Base-by-base conservation (phyloP, 2,797 vertebrate species). In the Hippopotamyrus pictus region DNA sequence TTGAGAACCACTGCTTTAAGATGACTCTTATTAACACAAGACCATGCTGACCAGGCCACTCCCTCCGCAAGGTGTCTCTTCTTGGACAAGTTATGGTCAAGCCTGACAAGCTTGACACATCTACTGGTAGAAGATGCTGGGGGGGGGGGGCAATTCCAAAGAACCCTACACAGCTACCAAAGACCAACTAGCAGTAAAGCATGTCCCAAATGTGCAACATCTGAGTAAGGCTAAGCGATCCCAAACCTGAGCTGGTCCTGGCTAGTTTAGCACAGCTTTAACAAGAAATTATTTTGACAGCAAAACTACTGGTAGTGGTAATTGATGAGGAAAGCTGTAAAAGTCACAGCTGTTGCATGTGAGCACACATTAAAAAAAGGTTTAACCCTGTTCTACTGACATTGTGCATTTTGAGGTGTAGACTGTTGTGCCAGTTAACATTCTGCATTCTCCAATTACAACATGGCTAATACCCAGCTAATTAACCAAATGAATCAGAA, bases 1-100 rank as follows among this genome's bases (percentile, higher is more conserved):
- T 54, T 54, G 17, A 54, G 53, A 54, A 19, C 17, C 53, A 19
- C 17, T 54, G 53, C 5, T 54, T 19, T 54, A 54, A 54, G 53
- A 54, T 54, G 17, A 54, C 89, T 89, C 73, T 89, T 89, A 90
- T 91, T 90, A 91, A 93, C 91, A 93, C 89, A 90, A 92, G 90
- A 92, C 93, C 90, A 93, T 91, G 89, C 62, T 25, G 22, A 65
- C 62, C 22, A 65, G 62, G 22, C 1, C 22, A 65, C 62, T 25
- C 22, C 25, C 62, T 65, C 9, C 0, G 9, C 9, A 65, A 25
- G 62, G 59, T 9, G 59, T 59, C 57, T 59, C 17, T 59, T 59
- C 57, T 59, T 59, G n/a, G 57, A 59, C 7, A 59, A 65, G 22
- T 48, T 12, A 25, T 29, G 8, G 48, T 12, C 44, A n/a, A 48